Conservation (phyloP, 2,113 vertebrate genomes). For the Leptocoma aspasia region DNA sequence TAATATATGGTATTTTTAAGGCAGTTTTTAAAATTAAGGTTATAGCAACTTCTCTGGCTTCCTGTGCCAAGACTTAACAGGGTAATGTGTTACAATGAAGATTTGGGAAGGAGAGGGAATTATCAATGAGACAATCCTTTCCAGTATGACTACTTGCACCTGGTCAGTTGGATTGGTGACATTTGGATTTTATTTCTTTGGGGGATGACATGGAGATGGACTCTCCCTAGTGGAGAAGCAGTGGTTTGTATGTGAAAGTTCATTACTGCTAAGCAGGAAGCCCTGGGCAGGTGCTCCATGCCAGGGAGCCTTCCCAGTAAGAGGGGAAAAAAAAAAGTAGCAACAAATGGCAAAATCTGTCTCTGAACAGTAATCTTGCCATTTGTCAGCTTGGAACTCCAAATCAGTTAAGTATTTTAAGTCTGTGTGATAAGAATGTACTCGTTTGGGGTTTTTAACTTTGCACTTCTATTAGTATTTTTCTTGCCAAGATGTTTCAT, state of each 20-base stretch:
- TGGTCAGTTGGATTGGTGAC: neutral
- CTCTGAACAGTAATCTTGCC: neutral
- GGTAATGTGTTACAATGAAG: neutral
- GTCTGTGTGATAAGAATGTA: neutral
- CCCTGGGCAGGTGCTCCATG: neutral
- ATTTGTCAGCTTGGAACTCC: neutral
- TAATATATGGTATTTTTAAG: neutral
- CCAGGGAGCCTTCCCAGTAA: neutral
- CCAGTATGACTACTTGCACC: rapidly evolving
- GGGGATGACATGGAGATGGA: neutral
- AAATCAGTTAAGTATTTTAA: neutral
- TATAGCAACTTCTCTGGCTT: neutral
- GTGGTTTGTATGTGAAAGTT: neutral
- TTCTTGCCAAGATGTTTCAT: neutral
- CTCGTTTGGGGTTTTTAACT: neutral
- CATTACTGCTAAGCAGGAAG: neutral
- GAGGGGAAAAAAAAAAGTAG: neutral
- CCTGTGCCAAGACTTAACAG: neutral
- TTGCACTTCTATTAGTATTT: neutral
- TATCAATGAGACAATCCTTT: neutral
- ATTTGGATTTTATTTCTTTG: neutral
- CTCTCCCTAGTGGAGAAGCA: rapidly evolving
- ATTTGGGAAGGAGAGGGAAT: neutral
- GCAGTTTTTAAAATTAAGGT: neutral
- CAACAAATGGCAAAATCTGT: neutral